Conservation (phyloP, 2,113 vertebrate genomes). For the Sinosuthora webbiana region DNA sequence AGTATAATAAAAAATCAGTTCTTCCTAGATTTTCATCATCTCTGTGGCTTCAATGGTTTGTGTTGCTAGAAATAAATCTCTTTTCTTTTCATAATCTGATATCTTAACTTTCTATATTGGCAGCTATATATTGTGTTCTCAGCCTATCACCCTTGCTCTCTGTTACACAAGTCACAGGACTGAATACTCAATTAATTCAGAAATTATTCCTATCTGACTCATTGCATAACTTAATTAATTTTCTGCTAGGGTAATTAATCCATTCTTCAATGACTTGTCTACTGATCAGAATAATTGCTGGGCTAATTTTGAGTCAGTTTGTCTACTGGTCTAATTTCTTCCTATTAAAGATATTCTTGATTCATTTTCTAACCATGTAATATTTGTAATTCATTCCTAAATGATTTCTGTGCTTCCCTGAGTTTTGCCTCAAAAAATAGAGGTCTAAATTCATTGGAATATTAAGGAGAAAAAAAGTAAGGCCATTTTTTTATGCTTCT, state of each 20-base stretch:
- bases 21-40: neutral
- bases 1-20: neutral
- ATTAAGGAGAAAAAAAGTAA: neutral
- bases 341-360: neutral
- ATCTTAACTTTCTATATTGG: neutral
- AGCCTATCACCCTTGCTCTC: neutral
- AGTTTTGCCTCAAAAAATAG: neutral
- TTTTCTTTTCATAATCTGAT: neutral
- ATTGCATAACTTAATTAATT: conserved; percentile 50
- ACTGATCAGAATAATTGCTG: conserved; percentile 33
- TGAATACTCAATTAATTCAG: conserved; percentile 33
- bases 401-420: neutral
- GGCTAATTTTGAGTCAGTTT: conserved; percentile 15
- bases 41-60: neutral
- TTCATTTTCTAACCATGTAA: neutral
- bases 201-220: conserved; percentile 37
- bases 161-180: neutral
- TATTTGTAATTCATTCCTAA: conserved; percentile 14
- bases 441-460: neutral
- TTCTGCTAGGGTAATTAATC: conserved; percentile 38
- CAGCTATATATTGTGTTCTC: neutral
- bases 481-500: neutral
- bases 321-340: neutral
- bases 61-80: neutral
- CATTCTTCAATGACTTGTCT: conserved; percentile 37